Evolutionary conservation across 2,113 vertebrate genomes (phyloP).

Genomic region (Garra rufa): DNA sequence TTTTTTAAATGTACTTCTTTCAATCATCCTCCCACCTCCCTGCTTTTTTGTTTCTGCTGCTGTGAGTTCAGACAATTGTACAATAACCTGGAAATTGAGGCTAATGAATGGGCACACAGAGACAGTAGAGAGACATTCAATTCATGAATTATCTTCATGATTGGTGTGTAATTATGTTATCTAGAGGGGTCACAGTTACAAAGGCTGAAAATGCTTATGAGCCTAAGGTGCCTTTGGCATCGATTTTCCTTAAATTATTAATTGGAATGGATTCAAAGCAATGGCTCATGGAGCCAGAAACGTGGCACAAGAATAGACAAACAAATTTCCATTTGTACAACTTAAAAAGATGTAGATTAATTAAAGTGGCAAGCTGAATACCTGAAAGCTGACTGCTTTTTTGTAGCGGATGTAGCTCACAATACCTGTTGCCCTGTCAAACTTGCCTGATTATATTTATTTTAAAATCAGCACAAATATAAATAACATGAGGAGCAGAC

Average conservation of each 20-base stretch:
- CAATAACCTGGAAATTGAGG: neutral
- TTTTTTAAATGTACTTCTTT: neutral
- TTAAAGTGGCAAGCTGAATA: neutral
- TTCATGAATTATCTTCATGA: constrained; percentile 29
- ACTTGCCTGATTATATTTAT: neutral
- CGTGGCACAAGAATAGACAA: neutral
- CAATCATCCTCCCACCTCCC: neutral
- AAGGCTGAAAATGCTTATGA: neutral
- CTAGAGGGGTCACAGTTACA: neutral
- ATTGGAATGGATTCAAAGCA: constrained; percentile 2
- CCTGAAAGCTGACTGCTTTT: neutral
- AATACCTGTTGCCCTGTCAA: neutral
- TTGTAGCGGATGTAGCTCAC: neutral
- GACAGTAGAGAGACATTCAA: constrained; percentile 23
- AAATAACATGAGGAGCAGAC: neutral
- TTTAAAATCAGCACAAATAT: neutral
- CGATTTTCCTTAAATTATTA: constrained; percentile 13
- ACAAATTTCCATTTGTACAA: neutral
- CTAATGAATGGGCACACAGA: neutral
- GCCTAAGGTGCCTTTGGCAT: constrained; percentile 10
- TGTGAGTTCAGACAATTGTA: neutral
- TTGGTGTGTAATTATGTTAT: constrained; percentile 12
- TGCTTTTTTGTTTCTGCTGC: neutral
- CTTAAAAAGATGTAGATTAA: neutral
- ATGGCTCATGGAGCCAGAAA: neutral